phyloP scores from a whole-genome alignment of 37 sponge, comb jelly and placozoan species.

The Geodia barretti region DNA sequence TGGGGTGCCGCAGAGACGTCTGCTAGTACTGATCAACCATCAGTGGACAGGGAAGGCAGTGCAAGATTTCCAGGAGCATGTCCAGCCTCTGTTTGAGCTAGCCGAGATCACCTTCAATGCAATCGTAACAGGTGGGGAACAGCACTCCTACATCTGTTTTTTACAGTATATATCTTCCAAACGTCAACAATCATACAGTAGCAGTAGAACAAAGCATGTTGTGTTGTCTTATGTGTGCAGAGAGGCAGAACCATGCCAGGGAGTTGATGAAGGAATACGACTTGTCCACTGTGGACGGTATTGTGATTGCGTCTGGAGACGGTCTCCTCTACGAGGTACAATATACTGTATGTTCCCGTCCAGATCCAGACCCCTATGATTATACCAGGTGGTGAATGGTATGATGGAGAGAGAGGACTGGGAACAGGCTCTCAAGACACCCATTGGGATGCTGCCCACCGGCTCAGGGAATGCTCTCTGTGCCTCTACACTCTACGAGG shows the following conservation, averaged over 20 bases:
- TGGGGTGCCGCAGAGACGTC: neutral
- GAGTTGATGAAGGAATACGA: conserved; percentile 68
- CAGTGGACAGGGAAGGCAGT: conserved; percentile 66
- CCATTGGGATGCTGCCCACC: conserved; percentile 86
- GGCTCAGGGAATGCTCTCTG: conserved; percentile 94
- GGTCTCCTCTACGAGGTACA: conserved; percentile 88
- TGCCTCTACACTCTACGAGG: conserved; percentile 67
- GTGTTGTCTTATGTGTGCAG: conserved; percentile 33
- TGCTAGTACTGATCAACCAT: conserved; percentile 82
- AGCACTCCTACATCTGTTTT: too few relatives aligned
- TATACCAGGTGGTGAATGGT: conserved; percentile 89
- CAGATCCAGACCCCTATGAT: neutral
- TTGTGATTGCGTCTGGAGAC: conserved; percentile 88
- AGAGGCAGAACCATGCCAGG: conserved; percentile 64
- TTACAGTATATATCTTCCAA: too few relatives aligned
- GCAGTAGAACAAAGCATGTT: neutral
- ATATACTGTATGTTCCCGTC: neutral
- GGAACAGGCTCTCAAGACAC: conserved; percentile 74
- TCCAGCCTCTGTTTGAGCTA: conserved; percentile 76
- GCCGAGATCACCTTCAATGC: conserved; percentile 63
- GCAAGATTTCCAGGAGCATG: conserved; percentile 28
- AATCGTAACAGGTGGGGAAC: conserved; percentile 56
- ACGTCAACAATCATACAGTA: too few relatives aligned
- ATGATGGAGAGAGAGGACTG: conserved; percentile 89
- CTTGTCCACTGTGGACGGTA: conserved; percentile 67